Percentiles rank a stretch among this genome's conserved stretches.
These are phyloP conservation scores for Reticulitermes speratus DNA, from an alignment of 1,140 invertebrate species.

Conservation along the genomic window DNA sequence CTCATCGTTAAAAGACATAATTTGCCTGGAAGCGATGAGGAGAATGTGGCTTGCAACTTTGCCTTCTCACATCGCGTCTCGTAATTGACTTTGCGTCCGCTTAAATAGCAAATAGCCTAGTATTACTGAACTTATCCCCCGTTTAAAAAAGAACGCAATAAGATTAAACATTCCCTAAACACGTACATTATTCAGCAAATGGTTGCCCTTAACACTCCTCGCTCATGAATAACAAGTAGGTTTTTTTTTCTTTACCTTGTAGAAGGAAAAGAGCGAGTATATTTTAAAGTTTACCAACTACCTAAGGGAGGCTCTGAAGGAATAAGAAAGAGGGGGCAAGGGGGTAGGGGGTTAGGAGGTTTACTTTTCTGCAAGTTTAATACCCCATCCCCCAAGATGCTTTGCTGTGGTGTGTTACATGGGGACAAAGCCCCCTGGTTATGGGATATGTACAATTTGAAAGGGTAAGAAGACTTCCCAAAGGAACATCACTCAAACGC, in stretches of 20 bases:
- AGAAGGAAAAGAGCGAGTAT: slow-evolving; percentile 23
- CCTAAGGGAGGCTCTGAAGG: slow-evolving; percentile 17
- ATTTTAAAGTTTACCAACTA: slow-evolving; percentile 30
- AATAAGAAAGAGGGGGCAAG: neutral
- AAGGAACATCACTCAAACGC: neutral
- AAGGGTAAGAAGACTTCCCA: neutral
- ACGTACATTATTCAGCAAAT: slow-evolving; percentile 30
- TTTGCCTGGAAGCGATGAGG: too few relatives aligned
- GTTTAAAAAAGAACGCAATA: neutral
- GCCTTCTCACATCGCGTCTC: neutral
- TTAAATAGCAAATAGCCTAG: neutral
- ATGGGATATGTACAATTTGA: neutral
- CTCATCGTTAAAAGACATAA: too few relatives aligned
- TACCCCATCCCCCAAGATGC: slow-evolving; percentile 21
- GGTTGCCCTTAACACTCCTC: slow-evolving; percentile 27
- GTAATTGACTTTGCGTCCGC: neutral
- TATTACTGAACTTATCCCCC: neutral
- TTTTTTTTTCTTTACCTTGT: neutral
- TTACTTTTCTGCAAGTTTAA: slow-evolving; percentile 28
- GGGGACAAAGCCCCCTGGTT: neutral
- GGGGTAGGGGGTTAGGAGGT: neutral
- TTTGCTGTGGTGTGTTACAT: neutral
- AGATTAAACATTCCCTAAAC: slow-evolving; percentile 33
- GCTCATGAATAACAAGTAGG: slow-evolving; percentile 32
- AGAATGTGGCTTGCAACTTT: too few relatives aligned